These are phyloP conservation scores for Rhodeus uyekii DNA, from an alignment of 2,797 vertebrate genomes.

Conservation along the genomic window DNA sequence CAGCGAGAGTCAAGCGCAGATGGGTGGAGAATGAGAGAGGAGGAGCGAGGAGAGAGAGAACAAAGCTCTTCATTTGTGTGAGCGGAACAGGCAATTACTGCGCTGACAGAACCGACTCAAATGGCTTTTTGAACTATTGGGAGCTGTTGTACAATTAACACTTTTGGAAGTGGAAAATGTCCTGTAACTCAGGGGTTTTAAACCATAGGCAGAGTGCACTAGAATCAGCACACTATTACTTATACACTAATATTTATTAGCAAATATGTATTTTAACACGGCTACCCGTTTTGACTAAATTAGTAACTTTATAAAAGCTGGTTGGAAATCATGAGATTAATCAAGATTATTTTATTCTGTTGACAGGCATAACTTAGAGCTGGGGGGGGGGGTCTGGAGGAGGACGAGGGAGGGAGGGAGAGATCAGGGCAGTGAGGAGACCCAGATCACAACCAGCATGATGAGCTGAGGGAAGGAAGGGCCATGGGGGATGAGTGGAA, in stretches of 20 bases:
- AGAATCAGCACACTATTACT: background rate
- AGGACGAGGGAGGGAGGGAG: too few relatives aligned
- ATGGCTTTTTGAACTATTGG: conserved; percentile 13
- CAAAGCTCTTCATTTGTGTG: conserved; percentile 28
- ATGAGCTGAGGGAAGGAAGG: too few relatives aligned
- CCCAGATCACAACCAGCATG: too few relatives aligned
- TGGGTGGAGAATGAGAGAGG: conserved; percentile 20
- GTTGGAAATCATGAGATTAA: background rate
- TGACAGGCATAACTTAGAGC: too few relatives aligned
- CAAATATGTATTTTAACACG: background rate
- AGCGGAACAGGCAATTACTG: conserved; percentile 21
- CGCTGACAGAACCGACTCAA: conserved; percentile 9
- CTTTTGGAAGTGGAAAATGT: background rate
- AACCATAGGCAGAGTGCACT: background rate
- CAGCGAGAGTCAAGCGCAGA: background rate
- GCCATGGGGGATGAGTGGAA: too few relatives aligned
- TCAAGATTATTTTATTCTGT: too few relatives aligned
- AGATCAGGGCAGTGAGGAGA: too few relatives aligned
- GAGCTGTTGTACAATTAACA: background rate
- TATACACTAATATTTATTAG: too few relatives aligned
- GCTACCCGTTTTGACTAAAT: too few relatives aligned
- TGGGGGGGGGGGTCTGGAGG: too few relatives aligned
- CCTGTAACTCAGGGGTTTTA: background rate
- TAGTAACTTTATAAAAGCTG: too few relatives aligned
- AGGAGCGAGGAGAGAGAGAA: conserved; percentile 14